Evolutionary conservation across 2,888 invertebrate genomes (phyloP).

Genomic region (Strigamia crassipes): DNA sequence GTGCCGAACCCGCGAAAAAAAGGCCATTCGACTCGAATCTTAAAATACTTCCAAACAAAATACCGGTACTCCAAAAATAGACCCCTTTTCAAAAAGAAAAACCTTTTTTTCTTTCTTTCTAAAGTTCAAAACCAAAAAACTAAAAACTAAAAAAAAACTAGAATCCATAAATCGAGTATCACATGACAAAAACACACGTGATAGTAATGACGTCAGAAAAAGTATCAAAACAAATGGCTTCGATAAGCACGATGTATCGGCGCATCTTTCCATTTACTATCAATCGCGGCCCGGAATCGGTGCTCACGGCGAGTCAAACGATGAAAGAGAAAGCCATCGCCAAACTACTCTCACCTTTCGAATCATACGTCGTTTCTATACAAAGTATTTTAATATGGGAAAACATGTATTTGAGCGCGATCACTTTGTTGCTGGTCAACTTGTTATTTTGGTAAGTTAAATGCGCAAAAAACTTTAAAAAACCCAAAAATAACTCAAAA

Average conservation of each 20-base stretch:
- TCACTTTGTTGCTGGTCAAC: slow-evolving; percentile 57
- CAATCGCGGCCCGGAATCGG: neutral
- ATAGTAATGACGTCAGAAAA: slow-evolving; percentile 43
- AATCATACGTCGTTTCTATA: slow-evolving; percentile 57
- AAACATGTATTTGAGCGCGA: slow-evolving; percentile 56
- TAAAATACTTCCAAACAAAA: neutral
- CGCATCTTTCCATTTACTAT: slow-evolving; percentile 43
- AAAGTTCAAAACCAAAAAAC: neutral
- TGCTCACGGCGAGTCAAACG: slow-evolving; percentile 18
- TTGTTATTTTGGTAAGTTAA: slow-evolving; percentile 58
- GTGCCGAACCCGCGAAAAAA: neutral
- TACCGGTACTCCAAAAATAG: neutral
- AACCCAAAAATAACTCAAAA: too few species aligned
- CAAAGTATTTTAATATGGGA: slow-evolving; percentile 60
- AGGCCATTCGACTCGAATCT: neutral
- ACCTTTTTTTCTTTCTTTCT: neutral
- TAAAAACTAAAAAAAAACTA: neutral
- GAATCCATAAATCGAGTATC: neutral
- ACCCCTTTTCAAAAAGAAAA: neutral
- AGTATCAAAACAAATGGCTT: slow-evolving; percentile 47
- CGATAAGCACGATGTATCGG: slow-evolving; percentile 45
- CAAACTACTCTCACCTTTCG: slow-evolving; percentile 52
- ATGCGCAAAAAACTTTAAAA: neutral
- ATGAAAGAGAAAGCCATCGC: slow-evolving; percentile 47
- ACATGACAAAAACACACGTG: slow-evolving; percentile 44